phyloP scores from a whole-genome alignment of 2,888 invertebrate genomes.

The Hyles lineata region DNA sequence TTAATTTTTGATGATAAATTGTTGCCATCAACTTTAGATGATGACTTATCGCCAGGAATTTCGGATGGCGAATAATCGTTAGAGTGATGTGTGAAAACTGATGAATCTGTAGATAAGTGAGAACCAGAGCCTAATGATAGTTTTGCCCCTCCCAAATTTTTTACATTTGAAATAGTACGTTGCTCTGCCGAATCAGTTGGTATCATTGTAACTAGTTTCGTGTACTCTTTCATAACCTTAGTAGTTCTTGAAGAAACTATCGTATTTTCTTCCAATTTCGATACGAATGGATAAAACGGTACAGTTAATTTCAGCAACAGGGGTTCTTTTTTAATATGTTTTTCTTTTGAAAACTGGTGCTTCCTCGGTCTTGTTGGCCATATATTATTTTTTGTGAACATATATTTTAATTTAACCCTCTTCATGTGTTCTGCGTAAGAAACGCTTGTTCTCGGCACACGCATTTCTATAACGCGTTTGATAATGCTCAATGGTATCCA shows the following conservation, averaged over 20 bases:
- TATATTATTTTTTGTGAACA: too few relatives aligned
- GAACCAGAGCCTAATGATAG: too few relatives aligned
- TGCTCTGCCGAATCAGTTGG: not conserved
- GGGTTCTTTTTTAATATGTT: not conserved
- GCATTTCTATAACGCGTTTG: conserved; percentile 55
- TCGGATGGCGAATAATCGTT: too few relatives aligned
- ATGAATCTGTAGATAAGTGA: not conserved
- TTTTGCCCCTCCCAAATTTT: not conserved
- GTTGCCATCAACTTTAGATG: too few relatives aligned
- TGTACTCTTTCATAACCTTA: not conserved
- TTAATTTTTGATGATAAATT: too few relatives aligned
- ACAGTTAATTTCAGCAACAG: not conserved
- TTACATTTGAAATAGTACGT: not conserved
- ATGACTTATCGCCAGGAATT: too few relatives aligned
- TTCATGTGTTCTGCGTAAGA: not conserved
- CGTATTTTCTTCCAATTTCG: not conserved
- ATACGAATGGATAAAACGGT: not conserved
- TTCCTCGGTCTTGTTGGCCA: not conserved
- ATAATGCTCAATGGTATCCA: conserved; percentile 58
- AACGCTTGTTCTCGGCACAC: conserved; percentile 36
- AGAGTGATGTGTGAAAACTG: not conserved
- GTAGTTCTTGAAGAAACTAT: not conserved
- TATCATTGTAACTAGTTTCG: not conserved
- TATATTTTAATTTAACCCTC: not conserved
- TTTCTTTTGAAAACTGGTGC: not conserved